Evolutionary conservation across 2,113 vertebrate genomes (phyloP).

Genomic region (Picathartes gymnocephalus): DNA sequence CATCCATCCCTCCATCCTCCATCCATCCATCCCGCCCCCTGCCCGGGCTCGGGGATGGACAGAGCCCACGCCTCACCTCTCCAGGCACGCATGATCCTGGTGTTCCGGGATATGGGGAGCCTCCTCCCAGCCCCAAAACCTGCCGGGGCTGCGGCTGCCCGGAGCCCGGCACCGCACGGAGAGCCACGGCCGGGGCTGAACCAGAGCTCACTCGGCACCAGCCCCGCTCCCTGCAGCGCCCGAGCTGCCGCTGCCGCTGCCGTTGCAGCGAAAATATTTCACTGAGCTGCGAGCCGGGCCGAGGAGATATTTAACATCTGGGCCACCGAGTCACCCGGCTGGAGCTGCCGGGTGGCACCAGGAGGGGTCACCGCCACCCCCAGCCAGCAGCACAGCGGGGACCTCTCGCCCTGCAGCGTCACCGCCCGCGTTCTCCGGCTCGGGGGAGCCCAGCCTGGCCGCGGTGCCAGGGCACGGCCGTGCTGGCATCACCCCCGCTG

Average conservation of each 20-base stretch:
- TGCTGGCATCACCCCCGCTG: not conserved
- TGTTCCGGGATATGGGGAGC: accelerated
- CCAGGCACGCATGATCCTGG: not conserved
- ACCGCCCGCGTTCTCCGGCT: accelerated
- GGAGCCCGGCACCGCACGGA: accelerated
- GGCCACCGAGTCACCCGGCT: not conserved
- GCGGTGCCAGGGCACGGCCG: not conserved
- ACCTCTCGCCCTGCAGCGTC: not conserved
- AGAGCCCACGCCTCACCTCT: not conserved
- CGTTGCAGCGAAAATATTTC: slow-evolving; percentile 46
- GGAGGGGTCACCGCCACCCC: not conserved
- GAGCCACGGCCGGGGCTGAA: not conserved
- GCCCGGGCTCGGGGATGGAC: not conserved
- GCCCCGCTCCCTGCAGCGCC: slow-evolving; percentile 17
- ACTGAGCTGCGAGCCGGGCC: not conserved
- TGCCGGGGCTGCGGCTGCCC: not conserved
- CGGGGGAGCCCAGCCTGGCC: not conserved
- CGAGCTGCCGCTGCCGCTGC: not conserved
- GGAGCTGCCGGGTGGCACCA: not conserved
- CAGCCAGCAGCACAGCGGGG: not conserved
- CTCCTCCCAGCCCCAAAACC: not conserved
- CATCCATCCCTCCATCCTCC: not conserved
- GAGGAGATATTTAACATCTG: not conserved
- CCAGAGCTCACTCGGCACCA: not conserved
- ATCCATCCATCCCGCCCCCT: not conserved